These are phyloP conservation scores for Oncorhynchus masou DNA, from an alignment of 2,113 vertebrate species.

Conservation along the genomic window DNA sequence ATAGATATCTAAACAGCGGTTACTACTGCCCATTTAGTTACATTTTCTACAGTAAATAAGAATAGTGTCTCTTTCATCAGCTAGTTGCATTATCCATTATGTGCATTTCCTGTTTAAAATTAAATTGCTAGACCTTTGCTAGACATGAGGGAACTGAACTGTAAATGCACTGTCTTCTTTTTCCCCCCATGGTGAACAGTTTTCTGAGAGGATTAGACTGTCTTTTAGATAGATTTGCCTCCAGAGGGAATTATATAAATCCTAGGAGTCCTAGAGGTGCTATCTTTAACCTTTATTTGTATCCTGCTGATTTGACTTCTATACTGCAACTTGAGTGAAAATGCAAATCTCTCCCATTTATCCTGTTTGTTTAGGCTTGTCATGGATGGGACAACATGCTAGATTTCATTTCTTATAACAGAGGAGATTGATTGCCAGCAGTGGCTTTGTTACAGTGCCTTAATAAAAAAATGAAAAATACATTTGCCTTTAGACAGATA, in stretches of 20 bases:
- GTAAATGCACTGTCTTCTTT: not conserved
- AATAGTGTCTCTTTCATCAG: not conserved
- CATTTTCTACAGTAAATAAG: not conserved
- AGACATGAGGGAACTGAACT: not conserved
- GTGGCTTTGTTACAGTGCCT: not conserved
- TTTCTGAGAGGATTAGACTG: constrained; percentile 20
- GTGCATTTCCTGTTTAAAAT: not conserved
- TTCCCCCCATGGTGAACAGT: not conserved
- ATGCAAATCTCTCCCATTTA: not conserved
- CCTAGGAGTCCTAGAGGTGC: not conserved
- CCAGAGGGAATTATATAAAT: constrained; percentile 11
- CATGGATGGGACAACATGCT: not conserved
- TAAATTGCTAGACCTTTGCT: not conserved
- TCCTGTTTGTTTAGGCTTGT: not conserved
- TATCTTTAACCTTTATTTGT: not conserved
- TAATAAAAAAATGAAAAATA: not conserved
- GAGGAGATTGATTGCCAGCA: not conserved
- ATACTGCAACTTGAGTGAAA: not conserved
- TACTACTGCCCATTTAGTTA: not conserved
- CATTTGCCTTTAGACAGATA: not conserved
- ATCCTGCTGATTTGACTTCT: not conserved
- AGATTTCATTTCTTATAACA: not conserved
- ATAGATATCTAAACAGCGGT: no score
- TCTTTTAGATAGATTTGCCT: constrained; percentile 12
- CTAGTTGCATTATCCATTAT: not conserved